These are phyloP conservation scores for Darevskia nairensis DNA, from an alignment of 2,797 vertebrate genomes.

Conservation along the genomic window DNA sequence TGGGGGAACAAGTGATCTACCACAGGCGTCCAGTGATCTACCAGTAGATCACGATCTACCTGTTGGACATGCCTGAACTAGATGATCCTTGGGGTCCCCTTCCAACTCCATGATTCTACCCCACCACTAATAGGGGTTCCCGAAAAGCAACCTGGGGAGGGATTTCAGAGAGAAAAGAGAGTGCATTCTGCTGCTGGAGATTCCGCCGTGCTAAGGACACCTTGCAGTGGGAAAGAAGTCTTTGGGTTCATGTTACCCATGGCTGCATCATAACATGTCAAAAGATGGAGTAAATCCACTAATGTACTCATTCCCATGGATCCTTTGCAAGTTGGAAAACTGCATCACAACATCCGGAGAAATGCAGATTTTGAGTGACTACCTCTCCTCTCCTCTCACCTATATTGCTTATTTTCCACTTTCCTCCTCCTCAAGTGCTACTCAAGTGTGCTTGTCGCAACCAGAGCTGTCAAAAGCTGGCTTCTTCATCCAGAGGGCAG, in stretches of 20 bases:
- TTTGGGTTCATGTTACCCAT: not conserved
- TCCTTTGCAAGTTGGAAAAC: too few species aligned
- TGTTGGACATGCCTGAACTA: too few species aligned
- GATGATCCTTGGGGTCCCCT: not conserved
- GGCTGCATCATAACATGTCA: not conserved
- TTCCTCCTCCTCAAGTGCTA: not conserved
- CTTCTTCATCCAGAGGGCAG: not conserved
- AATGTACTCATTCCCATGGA: too few species aligned
- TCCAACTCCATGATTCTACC: not conserved
- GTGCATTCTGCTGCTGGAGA: not conserved
- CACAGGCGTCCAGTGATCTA: too few species aligned
- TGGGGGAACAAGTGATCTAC: too few species aligned
- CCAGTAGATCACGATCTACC: too few species aligned
- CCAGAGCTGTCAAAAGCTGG: not conserved
- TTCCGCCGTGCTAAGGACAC: not conserved
- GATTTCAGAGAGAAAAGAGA: not conserved
- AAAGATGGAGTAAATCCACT: too few species aligned
- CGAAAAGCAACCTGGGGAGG: not conserved
- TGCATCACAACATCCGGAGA: too few species aligned
- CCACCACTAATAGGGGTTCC: not conserved
- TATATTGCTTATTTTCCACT: not conserved
- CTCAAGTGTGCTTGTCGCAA: not conserved
- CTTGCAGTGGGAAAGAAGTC: not conserved
- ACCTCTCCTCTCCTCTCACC: not conserved
- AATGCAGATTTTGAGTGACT: too few species aligned